phyloP scores from a whole-genome alignment of 2,113 vertebrate genomes.

The Grantiella picta region DNA sequence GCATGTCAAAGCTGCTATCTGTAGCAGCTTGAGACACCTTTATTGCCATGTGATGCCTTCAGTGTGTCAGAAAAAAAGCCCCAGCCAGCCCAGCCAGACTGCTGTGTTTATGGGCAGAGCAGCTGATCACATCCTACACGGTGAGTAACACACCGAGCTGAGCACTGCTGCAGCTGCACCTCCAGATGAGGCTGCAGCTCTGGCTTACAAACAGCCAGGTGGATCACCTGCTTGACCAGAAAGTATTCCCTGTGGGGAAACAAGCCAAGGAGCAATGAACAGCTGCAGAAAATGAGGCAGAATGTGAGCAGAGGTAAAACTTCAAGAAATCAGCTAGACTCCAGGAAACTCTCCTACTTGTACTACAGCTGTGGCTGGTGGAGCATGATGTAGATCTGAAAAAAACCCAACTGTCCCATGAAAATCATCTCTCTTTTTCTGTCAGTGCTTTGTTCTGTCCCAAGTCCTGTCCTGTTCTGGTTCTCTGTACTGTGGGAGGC shows the following conservation, averaged over 20 bases:
- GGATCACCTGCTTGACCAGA: background rate
- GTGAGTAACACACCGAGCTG: constrained; percentile 2
- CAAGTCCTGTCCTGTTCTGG: background rate
- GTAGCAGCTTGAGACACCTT: background rate
- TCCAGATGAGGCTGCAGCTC: background rate
- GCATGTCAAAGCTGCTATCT: background rate
- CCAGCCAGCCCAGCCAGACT: background rate
- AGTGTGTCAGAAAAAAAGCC: too few species aligned
- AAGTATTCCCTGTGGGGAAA: background rate
- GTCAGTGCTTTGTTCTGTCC: background rate
- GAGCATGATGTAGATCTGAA: background rate
- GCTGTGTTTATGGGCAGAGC: constrained; percentile 71
- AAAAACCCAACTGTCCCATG: background rate
- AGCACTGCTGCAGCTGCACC: background rate
- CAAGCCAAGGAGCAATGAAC: background rate
- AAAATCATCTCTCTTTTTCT: background rate
- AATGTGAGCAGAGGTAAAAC: background rate
- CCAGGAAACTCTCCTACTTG: background rate
- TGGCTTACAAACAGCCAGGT: too few species aligned
- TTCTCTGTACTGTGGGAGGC: fast-evolving
- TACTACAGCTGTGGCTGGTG: background rate
- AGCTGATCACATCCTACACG: background rate
- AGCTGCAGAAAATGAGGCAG: background rate
- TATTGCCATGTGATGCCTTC: background rate
- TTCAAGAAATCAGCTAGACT: background rate